A percentile compares a stretch with the other conserved stretches of the same genome.
These are phyloP conservation scores for Scolopax mira DNA, from an alignment of 2,113 vertebrate genomes.

Conservation along the genomic window DNA sequence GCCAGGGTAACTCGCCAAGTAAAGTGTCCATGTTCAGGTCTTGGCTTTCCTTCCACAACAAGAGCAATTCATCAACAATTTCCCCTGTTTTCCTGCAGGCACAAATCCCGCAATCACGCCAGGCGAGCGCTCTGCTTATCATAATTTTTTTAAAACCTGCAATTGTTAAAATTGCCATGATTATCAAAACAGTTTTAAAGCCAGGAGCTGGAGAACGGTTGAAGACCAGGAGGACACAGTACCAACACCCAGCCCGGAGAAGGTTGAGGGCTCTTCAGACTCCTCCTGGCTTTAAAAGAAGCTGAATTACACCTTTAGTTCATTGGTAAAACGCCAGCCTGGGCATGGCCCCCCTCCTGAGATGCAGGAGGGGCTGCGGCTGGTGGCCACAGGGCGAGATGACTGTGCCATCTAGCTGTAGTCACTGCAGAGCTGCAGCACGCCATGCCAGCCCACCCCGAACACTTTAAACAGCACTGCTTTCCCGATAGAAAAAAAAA, in stretches of 20 bases:
- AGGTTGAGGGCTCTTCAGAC: background rate
- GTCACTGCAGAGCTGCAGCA: rapidly evolving
- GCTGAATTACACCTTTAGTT: background rate
- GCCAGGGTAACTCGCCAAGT: rapidly evolving
- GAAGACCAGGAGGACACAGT: no score
- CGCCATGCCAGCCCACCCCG: rapidly evolving
- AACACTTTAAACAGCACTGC: rapidly evolving
- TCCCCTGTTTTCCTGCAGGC: no score
- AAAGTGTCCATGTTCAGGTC: rapidly evolving
- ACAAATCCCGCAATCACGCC: rapidly evolving
- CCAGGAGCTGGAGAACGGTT: rapidly evolving
- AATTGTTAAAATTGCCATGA: background rate
- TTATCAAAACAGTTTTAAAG: background rate
- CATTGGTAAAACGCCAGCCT: rapidly evolving
- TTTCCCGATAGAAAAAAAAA: background rate
- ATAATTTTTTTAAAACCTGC: background rate
- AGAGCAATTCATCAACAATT: background rate
- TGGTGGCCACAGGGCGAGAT: rapidly evolving
- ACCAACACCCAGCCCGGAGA: background rate
- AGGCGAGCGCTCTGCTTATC: rapidly evolving
- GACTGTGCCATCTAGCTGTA: constrained; percentile 7
- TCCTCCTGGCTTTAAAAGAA: background rate
- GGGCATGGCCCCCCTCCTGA: rapidly evolving
- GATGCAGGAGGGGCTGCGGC: background rate
- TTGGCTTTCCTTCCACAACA: background rate